These are phyloP conservation scores for Tenthredo mesomela DNA, from an alignment of 2,888 invertebrate species.

Conservation along the genomic window DNA sequence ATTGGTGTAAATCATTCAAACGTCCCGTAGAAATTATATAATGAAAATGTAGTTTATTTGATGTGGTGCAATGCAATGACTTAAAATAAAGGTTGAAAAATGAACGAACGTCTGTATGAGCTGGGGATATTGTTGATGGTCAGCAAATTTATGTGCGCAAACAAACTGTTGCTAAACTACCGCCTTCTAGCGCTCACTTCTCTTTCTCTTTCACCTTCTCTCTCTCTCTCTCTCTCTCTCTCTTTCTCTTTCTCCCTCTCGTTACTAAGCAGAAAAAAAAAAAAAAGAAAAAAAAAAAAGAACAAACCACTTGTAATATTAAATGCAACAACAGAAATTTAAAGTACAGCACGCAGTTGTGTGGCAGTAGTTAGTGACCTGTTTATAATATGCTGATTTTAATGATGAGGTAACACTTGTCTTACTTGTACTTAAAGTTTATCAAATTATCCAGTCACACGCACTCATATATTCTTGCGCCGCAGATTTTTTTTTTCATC, in stretches of 20 bases:
- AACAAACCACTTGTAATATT: conserved; percentile 56
- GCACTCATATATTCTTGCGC: conserved; percentile 75
- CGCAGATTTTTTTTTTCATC: conserved; percentile 74
- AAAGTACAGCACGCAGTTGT: conserved; percentile 67
- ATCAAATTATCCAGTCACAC: conserved; percentile 78
- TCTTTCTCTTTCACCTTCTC: conserved; percentile 5
- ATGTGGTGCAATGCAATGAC: conserved; percentile 79
- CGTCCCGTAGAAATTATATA: conserved; percentile 65
- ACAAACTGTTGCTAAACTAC: conserved; percentile 66
- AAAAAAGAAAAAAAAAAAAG: conserved; percentile 49
- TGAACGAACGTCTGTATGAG: conserved; percentile 76
- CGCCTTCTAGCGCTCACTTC: conserved; percentile 54
- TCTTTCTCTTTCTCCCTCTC: neutral
- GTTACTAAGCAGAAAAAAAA: conserved; percentile 62
- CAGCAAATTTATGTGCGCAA: conserved; percentile 67
- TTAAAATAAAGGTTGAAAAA: conserved; percentile 77
- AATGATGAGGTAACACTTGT: conserved; percentile 79
- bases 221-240: neutral
- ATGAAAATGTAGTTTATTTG: conserved; percentile 79
- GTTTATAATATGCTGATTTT: conserved; percentile 69
- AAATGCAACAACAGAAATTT: conserved; percentile 71
- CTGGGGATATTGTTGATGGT: conserved; percentile 73
- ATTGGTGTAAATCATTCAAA: conserved; percentile 33
- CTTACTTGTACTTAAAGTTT: conserved; percentile 78
- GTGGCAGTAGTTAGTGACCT: conserved; percentile 70